A percentile compares a stretch with the other conserved stretches of the same genome.
These are phyloP conservation scores for Hymenochirus boettgeri DNA, from an alignment of 2,113 vertebrate species.

Conservation along the genomic window DNA sequence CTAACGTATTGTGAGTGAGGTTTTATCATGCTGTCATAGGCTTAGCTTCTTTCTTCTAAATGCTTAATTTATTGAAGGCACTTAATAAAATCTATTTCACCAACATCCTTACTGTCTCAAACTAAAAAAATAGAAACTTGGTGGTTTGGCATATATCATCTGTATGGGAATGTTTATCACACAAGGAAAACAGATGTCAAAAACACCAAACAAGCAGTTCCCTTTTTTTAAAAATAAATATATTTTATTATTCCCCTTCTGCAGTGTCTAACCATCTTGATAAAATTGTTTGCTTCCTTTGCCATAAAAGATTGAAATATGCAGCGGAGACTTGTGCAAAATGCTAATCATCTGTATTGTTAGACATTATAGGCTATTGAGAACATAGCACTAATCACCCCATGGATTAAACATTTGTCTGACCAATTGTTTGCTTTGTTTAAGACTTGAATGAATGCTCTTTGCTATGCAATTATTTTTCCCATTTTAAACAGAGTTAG, in stretches of 20 bases:
- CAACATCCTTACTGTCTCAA: conserved; percentile 41
- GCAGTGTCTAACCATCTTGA: conserved; percentile 29
- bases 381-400: conserved; percentile 18
- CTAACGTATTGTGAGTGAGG: background rate
- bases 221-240: too few relatives aligned
- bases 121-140: conserved; percentile 34
- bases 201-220: conserved; percentile 32
- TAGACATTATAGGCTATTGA: conserved; percentile 18
- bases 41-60: conserved; percentile 1
- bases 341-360: conserved; percentile 33
- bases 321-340: conserved; percentile 22
- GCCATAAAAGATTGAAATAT: conserved; percentile 37
- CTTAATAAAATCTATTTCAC: conserved; percentile 43
- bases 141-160: conserved; percentile 48
- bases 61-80: conserved; percentile 36
- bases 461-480: conserved; percentile 14
- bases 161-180: conserved; percentile 49
- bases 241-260: background rate
- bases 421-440: conserved; percentile 6
- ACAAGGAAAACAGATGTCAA: conserved; percentile 48
- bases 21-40: conserved; percentile 10
- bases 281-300: conserved; percentile 17
- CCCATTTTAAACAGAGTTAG: background rate
- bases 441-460: background rate
- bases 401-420: conserved; percentile 17